Evolutionary conservation across 2,113 vertebrate species (phyloP), one percentile per base, ranked within the genome.

Genomic region (Sialia sialis): DNA sequence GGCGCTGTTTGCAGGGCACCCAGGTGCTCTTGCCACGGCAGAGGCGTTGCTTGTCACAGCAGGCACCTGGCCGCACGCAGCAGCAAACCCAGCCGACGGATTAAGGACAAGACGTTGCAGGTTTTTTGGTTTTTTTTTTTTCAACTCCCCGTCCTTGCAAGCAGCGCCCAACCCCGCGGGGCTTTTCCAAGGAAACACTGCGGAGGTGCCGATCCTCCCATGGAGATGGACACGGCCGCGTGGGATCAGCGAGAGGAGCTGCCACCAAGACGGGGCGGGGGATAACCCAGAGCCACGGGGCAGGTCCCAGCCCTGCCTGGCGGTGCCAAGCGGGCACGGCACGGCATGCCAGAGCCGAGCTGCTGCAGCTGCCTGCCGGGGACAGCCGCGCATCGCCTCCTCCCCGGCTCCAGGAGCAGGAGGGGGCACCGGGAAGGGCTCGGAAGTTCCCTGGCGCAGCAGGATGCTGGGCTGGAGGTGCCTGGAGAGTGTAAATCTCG

Each of bases 101-200:
- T 95, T 59, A 94, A 49, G 94, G 94, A 92, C 95, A 96, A 96
- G 94, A 95, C 62, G 19, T 85, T 88, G 95, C 95, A 96, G 88
- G 95, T 92, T 94, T 63, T 91, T 67, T 51, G n/a, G n/a, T 27
- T 51, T 51, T 48, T 48, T 46, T 21, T 43, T 43, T 43, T 43
- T 43, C 7, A n/a, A n/a, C 18, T 10, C 49, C 49, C 72, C n/a
- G 4, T 86, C 63, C 76, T 10, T 2, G 56, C 34, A 0, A 41
- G 82, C 92, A 44, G 77, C 73, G 4, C 89, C 79, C 89, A 43
- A 7, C 9, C 70, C 70, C 15, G 51, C 13, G 3, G 73, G 68
- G 77, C 75, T 63, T 63, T 87, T 55, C 66, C 9, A 9, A 20
- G 86, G 78, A 39, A 83, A 23, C 2, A 0, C 38, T 3, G 9